These are phyloP conservation scores for Chloromyia formosa DNA, from an alignment of 2,888 invertebrate genomes.

Conservation along the genomic window DNA sequence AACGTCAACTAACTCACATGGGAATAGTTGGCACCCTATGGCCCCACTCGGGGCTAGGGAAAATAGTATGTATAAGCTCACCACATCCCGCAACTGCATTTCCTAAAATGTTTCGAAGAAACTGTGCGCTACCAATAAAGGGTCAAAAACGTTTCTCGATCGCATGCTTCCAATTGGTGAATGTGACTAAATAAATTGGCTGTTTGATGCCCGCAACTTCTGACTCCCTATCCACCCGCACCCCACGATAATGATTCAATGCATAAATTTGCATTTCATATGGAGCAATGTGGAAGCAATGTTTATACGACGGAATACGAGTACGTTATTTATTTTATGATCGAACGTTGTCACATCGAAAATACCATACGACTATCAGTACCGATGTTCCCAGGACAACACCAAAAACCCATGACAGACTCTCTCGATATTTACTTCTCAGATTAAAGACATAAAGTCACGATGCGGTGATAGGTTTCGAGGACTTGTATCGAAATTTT, in stretches of 20 bases:
- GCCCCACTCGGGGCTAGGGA: too few species aligned
- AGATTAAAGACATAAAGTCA: conserved; percentile 40
- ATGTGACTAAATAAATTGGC: conserved; percentile 38
- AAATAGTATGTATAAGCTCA: too few species aligned
- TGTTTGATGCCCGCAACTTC: neutral
- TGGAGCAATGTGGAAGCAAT: neutral
- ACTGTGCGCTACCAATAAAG: neutral
- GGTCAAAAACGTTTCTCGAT: neutral
- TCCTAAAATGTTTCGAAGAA: too few species aligned
- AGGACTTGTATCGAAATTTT: conserved; percentile 7
- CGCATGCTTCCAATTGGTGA: neutral
- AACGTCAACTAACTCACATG: too few species aligned
- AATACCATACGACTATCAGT: neutral
- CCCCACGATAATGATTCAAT: conserved; percentile 46
- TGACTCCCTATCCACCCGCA: neutral
- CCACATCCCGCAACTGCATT: too few species aligned
- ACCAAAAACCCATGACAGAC: neutral
- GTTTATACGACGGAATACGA: neutral
- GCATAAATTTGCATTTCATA: conserved; percentile 48
- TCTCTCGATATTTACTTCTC: conserved; percentile 31
- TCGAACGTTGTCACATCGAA: conserved; percentile 4
- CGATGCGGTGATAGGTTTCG: conserved; percentile 12
- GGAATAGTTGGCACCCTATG: too few species aligned
- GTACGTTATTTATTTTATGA: conserved; percentile 15
- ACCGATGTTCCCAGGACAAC: too few species aligned